Conservation (phyloP, 2,797 vertebrate genomes). For the Lithobates sylvaticus region DNA sequence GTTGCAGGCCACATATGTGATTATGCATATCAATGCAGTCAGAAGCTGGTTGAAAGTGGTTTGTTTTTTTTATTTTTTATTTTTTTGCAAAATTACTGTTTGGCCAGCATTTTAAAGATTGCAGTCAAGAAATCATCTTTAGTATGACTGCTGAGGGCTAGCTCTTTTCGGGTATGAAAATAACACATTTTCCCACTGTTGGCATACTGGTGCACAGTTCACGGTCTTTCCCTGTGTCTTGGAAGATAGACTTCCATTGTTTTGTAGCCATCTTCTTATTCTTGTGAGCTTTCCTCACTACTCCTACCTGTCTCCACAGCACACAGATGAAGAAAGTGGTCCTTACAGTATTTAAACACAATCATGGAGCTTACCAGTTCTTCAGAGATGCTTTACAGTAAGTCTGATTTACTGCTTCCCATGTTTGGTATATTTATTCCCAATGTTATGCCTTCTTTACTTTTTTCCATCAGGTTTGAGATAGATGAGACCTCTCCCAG, state of each 20-base stretch:
- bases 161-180: no score
- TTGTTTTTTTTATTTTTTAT: no score
- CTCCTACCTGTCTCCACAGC: conserved; percentile 70
- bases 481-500: conserved; percentile 92
- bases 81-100: no score
- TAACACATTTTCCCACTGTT: no score
- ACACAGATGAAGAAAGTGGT: conserved; percentile 99
- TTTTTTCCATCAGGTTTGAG: conserved; percentile 81
- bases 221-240: background rate
- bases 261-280: background rate
- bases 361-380: conserved; percentile 94
- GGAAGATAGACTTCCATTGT: background rate
- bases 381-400: conserved; percentile 96
- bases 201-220: no score
- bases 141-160: no score
- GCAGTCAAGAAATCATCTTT: no score
- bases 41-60: no score
- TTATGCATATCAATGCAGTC: no score
- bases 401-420: conserved; percentile 68
- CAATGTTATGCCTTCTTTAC: background rate
- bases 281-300: background rate
- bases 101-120: no score
- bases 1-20: no score
- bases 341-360: conserved; percentile 97
- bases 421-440: background rate